These are phyloP conservation scores for Augochlorella aurata DNA, from an alignment of 2,888 invertebrate genomes.

Conservation along the genomic window DNA sequence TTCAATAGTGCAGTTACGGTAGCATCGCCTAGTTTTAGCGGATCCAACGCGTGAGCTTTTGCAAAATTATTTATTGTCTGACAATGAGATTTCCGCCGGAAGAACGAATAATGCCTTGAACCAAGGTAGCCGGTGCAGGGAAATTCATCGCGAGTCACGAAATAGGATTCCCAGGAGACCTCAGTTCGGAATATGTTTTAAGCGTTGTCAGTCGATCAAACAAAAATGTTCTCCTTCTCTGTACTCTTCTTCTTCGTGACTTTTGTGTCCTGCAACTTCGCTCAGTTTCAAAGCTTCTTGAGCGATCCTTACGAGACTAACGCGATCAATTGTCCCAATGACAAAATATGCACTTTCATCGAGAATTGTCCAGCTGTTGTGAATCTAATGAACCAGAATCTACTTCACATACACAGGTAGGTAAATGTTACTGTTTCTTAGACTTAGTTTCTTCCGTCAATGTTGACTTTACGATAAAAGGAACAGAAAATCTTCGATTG, in stretches of 20 bases:
- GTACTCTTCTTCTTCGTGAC: constrained; percentile 25
- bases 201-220: constrained; percentile 28
- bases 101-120: constrained; percentile 68
- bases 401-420: constrained; percentile 74
- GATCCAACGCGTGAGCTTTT: neutral
- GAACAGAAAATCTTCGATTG: too few species aligned
- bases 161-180: constrained; percentile 27
- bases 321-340: constrained; percentile 63
- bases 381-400: constrained; percentile 67
- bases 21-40: constrained; percentile 1
- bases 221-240: constrained; percentile 26
- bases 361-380: constrained; percentile 69
- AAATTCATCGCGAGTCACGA: constrained; percentile 53
- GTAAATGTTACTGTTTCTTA: neutral
- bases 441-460: neutral
- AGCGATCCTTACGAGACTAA: constrained; percentile 28
- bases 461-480: neutral
- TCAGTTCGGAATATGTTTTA: constrained; percentile 54
- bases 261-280: neutral
- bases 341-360: constrained; percentile 66
- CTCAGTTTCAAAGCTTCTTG: constrained; percentile 10
- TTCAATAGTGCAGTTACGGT: neutral
- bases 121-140: constrained; percentile 71
- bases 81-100: constrained; percentile 74
- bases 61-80: constrained; percentile 41